Evolutionary conservation across 2,113 vertebrate species (phyloP).

Genomic region (Platichthys flesus): DNA sequence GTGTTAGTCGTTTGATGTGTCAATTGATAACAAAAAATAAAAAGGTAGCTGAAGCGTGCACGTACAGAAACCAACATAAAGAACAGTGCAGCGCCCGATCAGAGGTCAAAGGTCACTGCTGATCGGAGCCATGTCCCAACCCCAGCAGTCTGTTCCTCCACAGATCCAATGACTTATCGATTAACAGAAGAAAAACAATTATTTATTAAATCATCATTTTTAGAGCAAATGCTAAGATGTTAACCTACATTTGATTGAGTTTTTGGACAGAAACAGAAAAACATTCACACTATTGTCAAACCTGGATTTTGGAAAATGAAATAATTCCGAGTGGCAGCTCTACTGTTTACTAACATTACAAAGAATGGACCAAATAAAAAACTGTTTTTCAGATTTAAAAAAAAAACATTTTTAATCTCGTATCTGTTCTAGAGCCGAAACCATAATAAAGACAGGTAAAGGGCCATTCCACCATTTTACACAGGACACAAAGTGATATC

Average conservation of each 20-base stretch:
- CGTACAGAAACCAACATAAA: slow-evolving; percentile 31
- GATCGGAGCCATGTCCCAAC: slow-evolving; percentile 51
- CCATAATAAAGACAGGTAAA: not conserved
- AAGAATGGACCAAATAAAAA: not conserved
- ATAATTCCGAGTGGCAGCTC: too few species aligned
- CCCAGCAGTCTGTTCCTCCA: not conserved
- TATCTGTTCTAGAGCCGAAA: not conserved
- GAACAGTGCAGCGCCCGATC: slow-evolving; percentile 58
- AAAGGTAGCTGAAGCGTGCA: slow-evolving; percentile 43
- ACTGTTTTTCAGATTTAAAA: not conserved
- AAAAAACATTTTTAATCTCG: too few species aligned
- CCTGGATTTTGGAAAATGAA: not conserved
- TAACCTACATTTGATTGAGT: too few species aligned
- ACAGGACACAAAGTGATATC: not conserved
- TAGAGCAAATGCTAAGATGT: too few species aligned
- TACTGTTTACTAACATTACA: not conserved
- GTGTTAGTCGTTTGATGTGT: slow-evolving; percentile 31
- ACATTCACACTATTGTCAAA: not conserved
- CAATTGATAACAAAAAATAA: slow-evolving; percentile 10
- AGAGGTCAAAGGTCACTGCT: slow-evolving; percentile 15
- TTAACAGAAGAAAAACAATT: not conserved
- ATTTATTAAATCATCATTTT: not conserved
- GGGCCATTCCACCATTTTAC: not conserved
- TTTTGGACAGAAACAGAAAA: too few species aligned
- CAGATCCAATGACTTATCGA: not conserved